Evolutionary conservation across 2,888 invertebrate genomes (phyloP).

Genomic region (Eristalis intricaria): DNA sequence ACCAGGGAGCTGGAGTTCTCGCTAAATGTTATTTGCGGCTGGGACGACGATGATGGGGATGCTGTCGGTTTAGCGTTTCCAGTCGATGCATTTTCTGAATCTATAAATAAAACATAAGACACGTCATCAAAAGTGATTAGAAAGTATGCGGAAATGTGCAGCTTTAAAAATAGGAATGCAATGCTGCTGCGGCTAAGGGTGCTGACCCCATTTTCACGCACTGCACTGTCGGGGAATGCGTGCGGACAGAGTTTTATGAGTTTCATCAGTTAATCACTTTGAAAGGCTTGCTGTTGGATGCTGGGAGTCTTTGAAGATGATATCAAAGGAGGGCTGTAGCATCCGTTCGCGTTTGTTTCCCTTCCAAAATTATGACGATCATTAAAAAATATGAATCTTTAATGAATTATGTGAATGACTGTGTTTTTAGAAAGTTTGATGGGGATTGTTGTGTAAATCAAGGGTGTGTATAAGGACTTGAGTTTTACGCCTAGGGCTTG

Average conservation of each 20-base stretch:
- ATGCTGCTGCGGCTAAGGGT: neutral
- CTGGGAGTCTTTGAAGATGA: neutral
- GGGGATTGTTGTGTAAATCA: neutral
- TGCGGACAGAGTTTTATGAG: neutral
- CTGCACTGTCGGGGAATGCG: neutral
- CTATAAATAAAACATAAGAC: conserved; percentile 60
- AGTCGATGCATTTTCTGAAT: conserved; percentile 58
- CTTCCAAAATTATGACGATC: neutral
- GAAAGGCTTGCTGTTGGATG: neutral
- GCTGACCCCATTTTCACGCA: conserved; percentile 1
- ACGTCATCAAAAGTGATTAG: conserved; percentile 27
- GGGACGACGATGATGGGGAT: conserved; percentile 28
- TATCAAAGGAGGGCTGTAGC: neutral
- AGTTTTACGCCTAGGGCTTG: no score
- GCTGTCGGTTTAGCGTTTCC: conserved; percentile 21
- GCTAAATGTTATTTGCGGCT: conserved; percentile 78
- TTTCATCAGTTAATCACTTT: neutral
- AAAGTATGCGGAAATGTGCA: conserved; percentile 64
- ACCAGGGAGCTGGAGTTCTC: conserved; percentile 80
- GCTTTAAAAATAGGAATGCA: conserved; percentile 8
- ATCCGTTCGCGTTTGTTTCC: neutral
- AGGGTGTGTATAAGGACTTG: no score
- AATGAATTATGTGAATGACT: neutral
- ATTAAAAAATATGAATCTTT: neutral
- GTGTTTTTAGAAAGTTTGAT: neutral